These are phyloP conservation scores for Hirudinaria manillensis DNA, from an alignment of 2,888 invertebrate genomes.

Conservation along the genomic window DNA sequence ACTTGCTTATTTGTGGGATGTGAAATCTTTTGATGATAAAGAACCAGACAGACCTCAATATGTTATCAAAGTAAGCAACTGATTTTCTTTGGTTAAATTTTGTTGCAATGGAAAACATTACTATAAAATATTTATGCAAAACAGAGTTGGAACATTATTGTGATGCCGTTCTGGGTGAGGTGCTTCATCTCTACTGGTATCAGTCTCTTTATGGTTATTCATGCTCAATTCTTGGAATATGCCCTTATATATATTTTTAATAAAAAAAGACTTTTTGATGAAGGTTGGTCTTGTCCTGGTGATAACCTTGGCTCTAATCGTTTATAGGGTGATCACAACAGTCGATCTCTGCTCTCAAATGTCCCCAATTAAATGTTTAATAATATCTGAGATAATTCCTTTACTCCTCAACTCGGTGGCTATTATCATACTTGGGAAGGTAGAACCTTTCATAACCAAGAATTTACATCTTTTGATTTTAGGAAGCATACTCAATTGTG, in stretches of 20 bases:
- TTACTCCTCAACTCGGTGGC: slow-evolving; percentile 55
- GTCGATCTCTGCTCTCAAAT: slow-evolving; percentile 47
- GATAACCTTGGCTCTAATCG: slow-evolving; percentile 50
- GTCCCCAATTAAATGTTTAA: slow-evolving; percentile 44
- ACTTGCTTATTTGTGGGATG: slow-evolving; percentile 56
- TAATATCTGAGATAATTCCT: slow-evolving; percentile 52
- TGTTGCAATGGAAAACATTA: not conserved
- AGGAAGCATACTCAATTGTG: too few species aligned
- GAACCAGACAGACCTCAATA: slow-evolving; percentile 56
- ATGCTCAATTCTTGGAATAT: not conserved
- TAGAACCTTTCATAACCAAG: slow-evolving; percentile 36
- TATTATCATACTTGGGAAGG: slow-evolving; percentile 54
- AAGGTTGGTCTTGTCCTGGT: slow-evolving; percentile 51
- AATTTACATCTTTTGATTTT: too few species aligned
- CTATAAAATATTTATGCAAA: not conserved
- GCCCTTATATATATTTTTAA: not conserved
- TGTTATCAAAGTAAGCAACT: slow-evolving; percentile 39
- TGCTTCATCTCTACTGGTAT: not conserved
- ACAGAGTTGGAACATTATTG: not conserved
- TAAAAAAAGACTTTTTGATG: too few species aligned
- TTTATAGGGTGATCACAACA: slow-evolving; percentile 52
- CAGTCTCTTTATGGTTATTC: not conserved
- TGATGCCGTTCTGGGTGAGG: not conserved
- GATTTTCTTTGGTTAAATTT: not conserved
- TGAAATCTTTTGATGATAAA: slow-evolving; percentile 53